These are phyloP conservation scores for Gopherus flavomarginatus DNA, from an alignment of 2,113 vertebrate species.

Conservation along the genomic window DNA sequence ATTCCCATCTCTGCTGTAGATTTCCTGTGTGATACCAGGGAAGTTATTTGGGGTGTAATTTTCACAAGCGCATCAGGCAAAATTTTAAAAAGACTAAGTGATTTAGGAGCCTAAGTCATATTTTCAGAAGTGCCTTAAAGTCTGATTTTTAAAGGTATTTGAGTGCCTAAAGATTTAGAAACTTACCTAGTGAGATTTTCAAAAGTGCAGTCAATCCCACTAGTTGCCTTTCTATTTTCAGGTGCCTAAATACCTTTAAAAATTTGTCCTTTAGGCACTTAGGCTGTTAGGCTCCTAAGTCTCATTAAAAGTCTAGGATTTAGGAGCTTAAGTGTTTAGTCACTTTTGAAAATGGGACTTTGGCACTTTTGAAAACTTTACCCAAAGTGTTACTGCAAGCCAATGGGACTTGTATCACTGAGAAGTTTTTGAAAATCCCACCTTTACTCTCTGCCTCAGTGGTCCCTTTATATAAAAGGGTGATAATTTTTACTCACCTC, in stretches of 20 bases:
- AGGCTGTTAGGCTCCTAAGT: neutral
- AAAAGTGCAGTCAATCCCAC: neutral
- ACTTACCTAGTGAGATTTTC: neutral
- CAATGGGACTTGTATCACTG: rapidly evolving
- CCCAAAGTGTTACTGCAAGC: neutral
- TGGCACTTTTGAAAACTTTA: neutral
- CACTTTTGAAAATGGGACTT: neutral
- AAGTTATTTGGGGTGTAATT: neutral
- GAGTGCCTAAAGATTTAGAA: no score
- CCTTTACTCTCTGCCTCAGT: neutral
- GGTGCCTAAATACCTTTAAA: neutral
- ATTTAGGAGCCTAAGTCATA: neutral
- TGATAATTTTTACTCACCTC: neutral
- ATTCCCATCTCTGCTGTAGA: neutral
- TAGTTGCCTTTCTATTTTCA: rapidly evolving
- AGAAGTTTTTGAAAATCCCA: neutral
- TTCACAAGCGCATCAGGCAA: neutral
- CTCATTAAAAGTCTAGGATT: neutral
- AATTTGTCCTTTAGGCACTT: neutral
- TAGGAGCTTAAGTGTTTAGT: neutral
- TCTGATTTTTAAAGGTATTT: no score
- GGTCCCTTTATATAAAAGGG: neutral
- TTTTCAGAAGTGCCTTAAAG: no score
- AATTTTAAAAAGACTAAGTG: no score
- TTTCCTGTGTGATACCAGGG: neutral